Evolutionary conservation across 1,140 invertebrate genomes (phyloP).

Genomic region (Formica exsecta): DNA sequence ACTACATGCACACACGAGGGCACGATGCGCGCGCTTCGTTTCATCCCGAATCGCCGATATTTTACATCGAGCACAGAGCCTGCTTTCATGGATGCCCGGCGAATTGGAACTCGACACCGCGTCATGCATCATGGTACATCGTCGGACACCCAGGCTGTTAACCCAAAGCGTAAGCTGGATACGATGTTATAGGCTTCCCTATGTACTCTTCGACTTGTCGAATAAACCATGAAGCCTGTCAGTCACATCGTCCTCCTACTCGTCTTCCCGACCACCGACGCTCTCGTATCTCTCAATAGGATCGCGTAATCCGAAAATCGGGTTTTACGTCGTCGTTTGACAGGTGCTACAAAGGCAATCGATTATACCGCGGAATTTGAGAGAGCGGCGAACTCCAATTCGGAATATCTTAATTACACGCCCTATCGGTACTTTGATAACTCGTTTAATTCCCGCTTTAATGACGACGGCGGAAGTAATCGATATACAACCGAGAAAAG

Average conservation of each 20-base stretch:
- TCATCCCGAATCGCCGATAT: slow-evolving; percentile 75
- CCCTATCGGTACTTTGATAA: slow-evolving; percentile 33
- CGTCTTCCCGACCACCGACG: slow-evolving; percentile 26
- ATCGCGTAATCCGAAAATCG: slow-evolving; percentile 50
- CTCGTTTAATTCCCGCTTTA: slow-evolving; percentile 37
- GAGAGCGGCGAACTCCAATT: slow-evolving; percentile 27
- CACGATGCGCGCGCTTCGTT: slow-evolving; percentile 63
- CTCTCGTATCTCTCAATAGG: slow-evolving; percentile 54
- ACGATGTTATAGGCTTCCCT: slow-evolving; percentile 76
- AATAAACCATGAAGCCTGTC: slow-evolving; percentile 76
- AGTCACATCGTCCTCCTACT: slow-evolving; percentile 69
- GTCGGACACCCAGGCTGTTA: slow-evolving; percentile 77
- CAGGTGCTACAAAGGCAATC: slow-evolving; percentile 55
- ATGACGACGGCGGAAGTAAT: slow-evolving; percentile 1
- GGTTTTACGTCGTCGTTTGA: slow-evolving; percentile 41
- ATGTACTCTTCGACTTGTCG: slow-evolving; percentile 74
- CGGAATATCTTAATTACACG: slow-evolving; percentile 55
- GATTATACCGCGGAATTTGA: slow-evolving; percentile 29
- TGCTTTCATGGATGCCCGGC: slow-evolving; percentile 77
- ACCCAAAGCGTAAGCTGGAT: slow-evolving; percentile 75
- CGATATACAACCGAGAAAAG: not conserved
- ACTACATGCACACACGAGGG: slow-evolving; percentile 3
- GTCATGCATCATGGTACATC: slow-evolving; percentile 79
- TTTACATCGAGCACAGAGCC: slow-evolving; percentile 76
- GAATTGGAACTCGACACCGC: slow-evolving; percentile 78